Base-by-base conservation (phyloP, 2,888 invertebrate species). In the Epistrophe grossulariae region DNA sequence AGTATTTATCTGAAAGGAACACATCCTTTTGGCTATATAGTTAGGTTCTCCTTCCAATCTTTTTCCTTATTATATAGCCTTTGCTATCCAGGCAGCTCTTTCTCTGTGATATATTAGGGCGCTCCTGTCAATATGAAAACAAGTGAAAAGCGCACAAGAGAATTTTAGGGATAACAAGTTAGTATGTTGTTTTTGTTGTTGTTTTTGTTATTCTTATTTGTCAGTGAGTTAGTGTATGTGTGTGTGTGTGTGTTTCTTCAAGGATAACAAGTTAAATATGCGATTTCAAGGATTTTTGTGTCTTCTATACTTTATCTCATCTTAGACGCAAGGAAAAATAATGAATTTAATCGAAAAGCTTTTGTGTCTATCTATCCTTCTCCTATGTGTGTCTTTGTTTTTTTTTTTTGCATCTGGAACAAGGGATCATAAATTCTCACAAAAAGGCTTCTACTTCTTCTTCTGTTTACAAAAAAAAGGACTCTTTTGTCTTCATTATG, bases 181-280 rank as follows among this genome's bases (percentile, higher is more conserved):
- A 17, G 38, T 24, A 52, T 55, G 13, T 70, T 55, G 11, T 24
- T 52, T 2, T 38, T 73, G 43, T 55, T 66, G 24, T 28, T 70
- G 68, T 52, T 70, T 24, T 70, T 70, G 70, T 70, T 70, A 28
- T 70, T 70, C 19, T 70, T 55, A 50, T 70, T n/a, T 55, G 40
- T n/a, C 28, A 38, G 52, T 8, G n/a, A 73, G 55, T n/a, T n/a
- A n/a, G n/a, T n/a, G n/a, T n/a, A n/a, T 28, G 17, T 50, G 45
- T 78, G 62, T 28, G 38, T 50, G 38, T 78, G 60, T 38, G 38
- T 60, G 10, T 43, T 59, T n/a, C 62, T 71, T 70, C 17, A 79
- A 79, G 82, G 85, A 85, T 85, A 85, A 85, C 78, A 85, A 85
- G 73, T 74, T 85, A 78, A 85, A 85, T 82, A 85, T 82, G 64